A percentile compares a stretch with the other conserved stretches of the same genome.
Conservation (phyloP, 2,888 invertebrate species). For the Xylota segnis region DNA sequence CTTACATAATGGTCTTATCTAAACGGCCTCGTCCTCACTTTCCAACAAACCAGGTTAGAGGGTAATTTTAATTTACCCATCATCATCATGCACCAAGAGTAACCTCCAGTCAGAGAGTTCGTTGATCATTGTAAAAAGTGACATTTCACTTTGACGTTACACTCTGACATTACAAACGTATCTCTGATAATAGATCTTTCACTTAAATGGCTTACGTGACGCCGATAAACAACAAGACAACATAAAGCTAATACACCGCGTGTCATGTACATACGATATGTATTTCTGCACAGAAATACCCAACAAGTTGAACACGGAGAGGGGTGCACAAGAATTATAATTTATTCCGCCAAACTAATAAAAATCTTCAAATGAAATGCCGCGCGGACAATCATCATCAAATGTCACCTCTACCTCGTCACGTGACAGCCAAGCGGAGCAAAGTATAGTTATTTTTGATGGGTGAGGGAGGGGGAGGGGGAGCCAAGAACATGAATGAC, state of each 20-base stretch:
- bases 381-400: conserved; percentile 72
- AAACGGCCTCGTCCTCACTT: conserved; percentile 9
- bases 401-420: conserved; percentile 74
- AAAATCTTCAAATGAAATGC: conserved; percentile 70
- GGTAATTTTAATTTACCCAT: conserved; percentile 32
- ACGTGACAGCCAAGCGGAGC: conserved; percentile 59
- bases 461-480: too few relatives aligned
- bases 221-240: conserved; percentile 32
- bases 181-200: conserved; percentile 48
- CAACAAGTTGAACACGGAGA: not conserved
- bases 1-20: not conserved
- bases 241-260: conserved; percentile 2
- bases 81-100: conserved; percentile 20
- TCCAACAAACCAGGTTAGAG: conserved; percentile 31
- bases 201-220: conserved; percentile 54
- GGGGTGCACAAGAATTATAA: conserved; percentile 49
- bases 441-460: conserved; percentile 31
- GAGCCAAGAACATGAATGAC: conserved; percentile 12
- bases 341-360: conserved; percentile 72
- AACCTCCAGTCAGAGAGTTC: conserved; percentile 1
- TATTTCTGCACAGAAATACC: conserved; percentile 13
- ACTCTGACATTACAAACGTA: conserved; percentile 38
- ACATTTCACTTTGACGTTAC: conserved; percentile 38
- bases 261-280: conserved; percentile 32
- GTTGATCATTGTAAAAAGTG: conserved; percentile 43